Percentiles rank a stretch among this genome's conserved stretches.
These are phyloP conservation scores for Drosophila rufa DNA, from an alignment of 1,140 invertebrate species.

Conservation along the genomic window DNA sequence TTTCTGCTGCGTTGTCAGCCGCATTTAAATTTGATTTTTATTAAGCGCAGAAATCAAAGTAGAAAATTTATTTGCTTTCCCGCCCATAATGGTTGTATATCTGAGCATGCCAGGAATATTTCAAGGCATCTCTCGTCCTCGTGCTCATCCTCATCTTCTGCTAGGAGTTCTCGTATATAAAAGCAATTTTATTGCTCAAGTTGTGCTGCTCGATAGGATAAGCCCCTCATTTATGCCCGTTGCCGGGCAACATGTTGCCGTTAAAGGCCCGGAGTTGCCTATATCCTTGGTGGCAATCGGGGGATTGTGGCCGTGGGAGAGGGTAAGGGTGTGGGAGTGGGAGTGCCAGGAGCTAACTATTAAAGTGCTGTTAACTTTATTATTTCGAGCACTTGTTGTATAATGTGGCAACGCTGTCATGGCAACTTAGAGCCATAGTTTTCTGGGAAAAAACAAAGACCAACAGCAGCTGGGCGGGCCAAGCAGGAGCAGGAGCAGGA, in stretches of 20 bases:
- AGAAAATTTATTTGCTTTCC: constrained; percentile 69
- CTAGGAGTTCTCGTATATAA: constrained; percentile 53
- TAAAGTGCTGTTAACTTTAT: constrained; percentile 84
- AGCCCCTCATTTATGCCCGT: constrained; percentile 78
- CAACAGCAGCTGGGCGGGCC: constrained; percentile 12
- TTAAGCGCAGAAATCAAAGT: constrained; percentile 81
- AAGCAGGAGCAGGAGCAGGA: neutral
- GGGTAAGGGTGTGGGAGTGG: neutral
- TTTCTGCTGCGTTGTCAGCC: constrained; percentile 71
- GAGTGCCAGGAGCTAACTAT: constrained; percentile 63
- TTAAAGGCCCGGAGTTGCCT: constrained; percentile 27
- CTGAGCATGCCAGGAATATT: constrained; percentile 71
- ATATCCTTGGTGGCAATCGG: constrained; percentile 5
- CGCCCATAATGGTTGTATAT: constrained; percentile 52
- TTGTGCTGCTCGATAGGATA: constrained; percentile 79
- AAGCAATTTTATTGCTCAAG: constrained; percentile 83
- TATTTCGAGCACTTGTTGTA: constrained; percentile 83
- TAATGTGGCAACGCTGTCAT: constrained; percentile 79
- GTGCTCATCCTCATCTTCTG: constrained; percentile 5
- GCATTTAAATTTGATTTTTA: constrained; percentile 84
- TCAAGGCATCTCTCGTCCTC: constrained; percentile 39
- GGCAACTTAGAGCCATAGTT: constrained; percentile 76
- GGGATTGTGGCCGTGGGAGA: constrained; percentile 18
- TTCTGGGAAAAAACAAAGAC: constrained; percentile 47
- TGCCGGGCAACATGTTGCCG: constrained; percentile 79